Evolutionary conservation across 2,113 vertebrate genomes (phyloP).

Genomic region (Salvelinus sp.): DNA sequence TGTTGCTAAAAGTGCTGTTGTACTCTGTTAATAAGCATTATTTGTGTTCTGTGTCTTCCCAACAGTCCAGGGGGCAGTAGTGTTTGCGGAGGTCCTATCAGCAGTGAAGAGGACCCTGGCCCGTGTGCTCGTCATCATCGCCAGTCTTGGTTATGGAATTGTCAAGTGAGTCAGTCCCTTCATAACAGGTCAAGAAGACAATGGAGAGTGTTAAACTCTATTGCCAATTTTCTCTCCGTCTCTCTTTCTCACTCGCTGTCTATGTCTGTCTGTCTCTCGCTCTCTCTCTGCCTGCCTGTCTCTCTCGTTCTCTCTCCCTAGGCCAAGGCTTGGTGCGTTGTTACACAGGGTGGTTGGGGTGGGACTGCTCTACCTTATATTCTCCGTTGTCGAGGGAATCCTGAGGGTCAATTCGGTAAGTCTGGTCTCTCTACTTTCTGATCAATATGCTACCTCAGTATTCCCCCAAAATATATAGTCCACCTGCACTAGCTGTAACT

Average conservation of each 20-base stretch:
- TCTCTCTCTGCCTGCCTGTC: too few relatives aligned
- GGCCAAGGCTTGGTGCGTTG: conserved; percentile 78
- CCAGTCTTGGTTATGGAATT: conserved; percentile 78
- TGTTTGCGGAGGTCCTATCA: conserved; percentile 76
- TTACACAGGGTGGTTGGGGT: conserved; percentile 79
- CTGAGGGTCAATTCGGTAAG: conserved; percentile 75
- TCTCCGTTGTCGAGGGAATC: conserved; percentile 76
- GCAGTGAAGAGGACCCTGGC: conserved; percentile 76
- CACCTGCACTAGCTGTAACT: too few relatives aligned
- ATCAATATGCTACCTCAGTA: background rate
- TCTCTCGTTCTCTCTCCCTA: conserved; percentile 35
- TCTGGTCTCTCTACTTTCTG: background rate
- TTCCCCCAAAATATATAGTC: background rate
- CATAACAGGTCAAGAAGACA: conserved; percentile 53
- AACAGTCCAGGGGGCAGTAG: conserved; percentile 59
- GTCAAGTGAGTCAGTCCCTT: conserved; percentile 73
- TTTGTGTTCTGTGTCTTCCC: conserved; percentile 16
- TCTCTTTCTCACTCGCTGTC: too few relatives aligned
- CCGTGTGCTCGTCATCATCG: conserved; percentile 75
- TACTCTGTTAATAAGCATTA: conserved; percentile 10
- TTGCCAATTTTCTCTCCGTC: background rate
- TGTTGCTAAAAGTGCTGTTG: background rate
- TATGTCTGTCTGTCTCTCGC: too few relatives aligned
- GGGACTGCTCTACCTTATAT: conserved; percentile 76
- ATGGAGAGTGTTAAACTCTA: background rate